phyloP scores from a whole-genome alignment of 53 echinoderm and acorn worm species.

The Crossaster papposus region DNA sequence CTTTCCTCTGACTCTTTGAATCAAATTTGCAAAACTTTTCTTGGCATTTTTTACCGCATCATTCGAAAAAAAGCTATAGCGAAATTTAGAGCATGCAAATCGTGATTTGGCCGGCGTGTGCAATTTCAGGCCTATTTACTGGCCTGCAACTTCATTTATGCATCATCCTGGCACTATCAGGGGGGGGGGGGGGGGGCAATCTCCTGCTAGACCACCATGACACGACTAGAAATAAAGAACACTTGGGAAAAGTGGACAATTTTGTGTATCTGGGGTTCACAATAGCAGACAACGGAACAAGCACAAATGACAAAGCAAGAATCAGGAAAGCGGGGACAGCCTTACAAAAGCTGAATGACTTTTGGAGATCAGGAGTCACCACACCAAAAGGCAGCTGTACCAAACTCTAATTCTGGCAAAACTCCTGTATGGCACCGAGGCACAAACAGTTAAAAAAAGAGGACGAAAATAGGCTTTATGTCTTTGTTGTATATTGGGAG shows the following conservation, averaged over 20 bases:
- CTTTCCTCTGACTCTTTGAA: no score
- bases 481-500: not conserved
- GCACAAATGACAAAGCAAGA: not conserved
- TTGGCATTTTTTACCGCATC: no score
- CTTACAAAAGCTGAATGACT: not conserved
- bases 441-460: not conserved
- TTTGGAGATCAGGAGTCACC: not conserved
- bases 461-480: not conserved
- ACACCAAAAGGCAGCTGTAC: conserved; percentile 2
- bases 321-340: conserved; percentile 2
- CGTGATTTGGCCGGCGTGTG: no score
- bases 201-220: no score
- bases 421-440: not conserved
- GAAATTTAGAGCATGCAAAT: no score
- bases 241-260: not conserved
- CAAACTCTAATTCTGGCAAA: not conserved
- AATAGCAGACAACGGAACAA: not conserved
- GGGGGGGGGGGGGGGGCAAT: no score
- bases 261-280: not conserved
- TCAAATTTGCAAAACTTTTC: no score
- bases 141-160: no score
- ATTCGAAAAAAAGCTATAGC: no score
- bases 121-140: no score
- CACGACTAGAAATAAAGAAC: no score
- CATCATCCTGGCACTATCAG: no score